phyloP scores from a whole-genome alignment of 2,888 invertebrate genomes.

The Drosophila mimica region DNA sequence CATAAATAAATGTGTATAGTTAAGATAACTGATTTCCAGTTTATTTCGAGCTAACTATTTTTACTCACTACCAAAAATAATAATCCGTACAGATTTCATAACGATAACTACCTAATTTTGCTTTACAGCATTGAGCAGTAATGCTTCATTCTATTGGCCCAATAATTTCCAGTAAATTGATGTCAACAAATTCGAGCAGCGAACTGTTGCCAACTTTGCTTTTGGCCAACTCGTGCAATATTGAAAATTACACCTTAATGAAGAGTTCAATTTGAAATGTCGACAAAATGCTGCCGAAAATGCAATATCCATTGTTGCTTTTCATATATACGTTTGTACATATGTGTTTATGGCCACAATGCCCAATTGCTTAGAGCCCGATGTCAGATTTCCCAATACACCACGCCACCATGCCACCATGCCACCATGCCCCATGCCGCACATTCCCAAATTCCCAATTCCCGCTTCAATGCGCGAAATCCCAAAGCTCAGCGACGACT shows the following conservation, averaged over 20 bases:
- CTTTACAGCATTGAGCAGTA: not conserved
- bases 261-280: constrained; percentile 65
- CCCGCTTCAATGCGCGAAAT: constrained; percentile 3
- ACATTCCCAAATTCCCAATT: constrained; percentile 4
- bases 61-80: not conserved
- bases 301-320: constrained; percentile 54
- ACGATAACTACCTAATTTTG: not conserved
- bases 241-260: constrained; percentile 70
- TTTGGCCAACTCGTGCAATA: constrained; percentile 36
- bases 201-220: constrained; percentile 7
- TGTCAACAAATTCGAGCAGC: not conserved
- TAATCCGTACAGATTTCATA: not conserved
- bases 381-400: not conserved
- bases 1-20: too few relatives aligned
- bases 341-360: constrained; percentile 12
- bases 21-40: not conserved
- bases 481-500: constrained; percentile 11
- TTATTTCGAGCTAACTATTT: not conserved
- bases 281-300: constrained; percentile 51
- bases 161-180: not conserved
- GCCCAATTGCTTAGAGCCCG: constrained; percentile 2
- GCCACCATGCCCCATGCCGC: not conserved
- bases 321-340: constrained; percentile 6
- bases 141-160: not conserved
- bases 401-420: not conserved